These are phyloP conservation scores for Muscicapa adusta DNA, from an alignment of 2,113 vertebrate species.

Conservation along the genomic window DNA sequence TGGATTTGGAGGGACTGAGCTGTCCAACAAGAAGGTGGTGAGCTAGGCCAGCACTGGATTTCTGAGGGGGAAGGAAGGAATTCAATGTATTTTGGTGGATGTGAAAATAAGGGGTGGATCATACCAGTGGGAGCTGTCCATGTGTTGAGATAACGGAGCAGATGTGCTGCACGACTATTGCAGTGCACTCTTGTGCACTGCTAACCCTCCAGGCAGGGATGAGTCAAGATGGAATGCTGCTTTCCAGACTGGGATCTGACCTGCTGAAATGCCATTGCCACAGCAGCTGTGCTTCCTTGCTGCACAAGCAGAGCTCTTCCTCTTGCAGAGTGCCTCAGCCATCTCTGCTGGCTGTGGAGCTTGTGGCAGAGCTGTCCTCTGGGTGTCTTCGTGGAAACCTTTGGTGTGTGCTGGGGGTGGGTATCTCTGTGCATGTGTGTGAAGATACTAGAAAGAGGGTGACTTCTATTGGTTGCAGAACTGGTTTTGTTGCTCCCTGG, in stretches of 20 bases:
- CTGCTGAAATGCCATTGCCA: background rate
- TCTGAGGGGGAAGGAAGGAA: conserved; percentile 14
- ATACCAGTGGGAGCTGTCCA: background rate
- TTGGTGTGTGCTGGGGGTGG: accelerated
- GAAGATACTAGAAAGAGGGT: background rate
- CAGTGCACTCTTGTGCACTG: background rate
- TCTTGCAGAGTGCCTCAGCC: background rate
- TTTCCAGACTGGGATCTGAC: background rate
- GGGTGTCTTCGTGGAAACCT: background rate
- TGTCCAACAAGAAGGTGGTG: conserved; percentile 33
- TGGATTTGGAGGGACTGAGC: background rate
- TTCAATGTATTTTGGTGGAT: background rate
- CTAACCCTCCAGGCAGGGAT: background rate
- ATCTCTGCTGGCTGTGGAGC: background rate
- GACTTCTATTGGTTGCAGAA: background rate
- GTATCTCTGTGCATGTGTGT: background rate
- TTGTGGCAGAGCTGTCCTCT: background rate
- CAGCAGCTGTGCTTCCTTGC: background rate
- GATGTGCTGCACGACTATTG: background rate
- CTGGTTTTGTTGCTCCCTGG: background rate
- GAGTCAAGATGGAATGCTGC: background rate
- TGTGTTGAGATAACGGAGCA: background rate
- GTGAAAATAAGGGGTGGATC: conserved; percentile 32
- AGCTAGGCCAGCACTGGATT: background rate
- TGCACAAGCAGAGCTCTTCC: background rate